Conservation (phyloP, 1,140 invertebrate genomes). For the Hyposmocoma kahamanoa region DNA sequence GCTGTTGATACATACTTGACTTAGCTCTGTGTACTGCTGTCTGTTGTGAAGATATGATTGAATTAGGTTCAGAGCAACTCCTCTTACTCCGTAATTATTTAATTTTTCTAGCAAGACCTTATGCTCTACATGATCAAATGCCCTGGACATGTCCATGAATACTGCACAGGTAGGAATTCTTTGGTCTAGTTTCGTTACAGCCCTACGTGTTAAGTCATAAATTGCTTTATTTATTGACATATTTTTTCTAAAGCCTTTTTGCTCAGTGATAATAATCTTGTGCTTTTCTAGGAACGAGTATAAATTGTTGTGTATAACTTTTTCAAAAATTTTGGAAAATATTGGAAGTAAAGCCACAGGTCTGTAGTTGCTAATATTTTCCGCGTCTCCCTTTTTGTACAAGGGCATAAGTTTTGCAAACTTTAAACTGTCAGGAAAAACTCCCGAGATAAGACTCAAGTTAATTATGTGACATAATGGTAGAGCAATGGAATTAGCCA, state of each 20-base stretch:
- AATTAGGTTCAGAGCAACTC: neutral
- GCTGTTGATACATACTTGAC: too few relatives aligned
- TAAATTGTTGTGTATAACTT: conserved; percentile 6
- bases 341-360: neutral
- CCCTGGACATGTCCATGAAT: neutral
- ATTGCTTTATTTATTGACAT: neutral
- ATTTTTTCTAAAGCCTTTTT: neutral
- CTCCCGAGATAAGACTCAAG: neutral
- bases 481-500: neutral
- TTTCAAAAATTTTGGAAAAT: neutral
- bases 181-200: neutral
- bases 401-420: neutral
- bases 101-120: neutral
- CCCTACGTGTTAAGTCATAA: neutral
- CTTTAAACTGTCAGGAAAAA: conserved; percentile 2
- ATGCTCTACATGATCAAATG: neutral
- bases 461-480: neutral
- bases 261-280: neutral
- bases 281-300: neutral
- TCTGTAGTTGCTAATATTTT: neutral
- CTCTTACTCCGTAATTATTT: neutral
- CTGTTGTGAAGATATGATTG: neutral
- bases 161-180: neutral
- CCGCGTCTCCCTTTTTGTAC: neutral
- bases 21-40: neutral